phyloP scores from a whole-genome alignment of 2,113 vertebrate species.

The Lepus timidus region DNA sequence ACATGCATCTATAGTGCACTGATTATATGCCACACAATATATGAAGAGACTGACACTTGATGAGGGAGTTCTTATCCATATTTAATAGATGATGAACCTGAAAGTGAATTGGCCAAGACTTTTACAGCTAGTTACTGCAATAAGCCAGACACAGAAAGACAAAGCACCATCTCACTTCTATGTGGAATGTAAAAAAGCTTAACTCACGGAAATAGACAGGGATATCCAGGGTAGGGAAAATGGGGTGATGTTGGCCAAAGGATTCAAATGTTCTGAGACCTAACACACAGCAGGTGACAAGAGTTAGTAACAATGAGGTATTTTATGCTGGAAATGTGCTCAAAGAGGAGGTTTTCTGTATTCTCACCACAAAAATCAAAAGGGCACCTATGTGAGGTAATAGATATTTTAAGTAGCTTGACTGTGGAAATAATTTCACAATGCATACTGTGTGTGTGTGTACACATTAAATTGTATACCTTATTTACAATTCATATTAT shows the following conservation, averaged over 20 bases:
- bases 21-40: background rate
- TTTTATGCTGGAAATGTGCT: background rate
- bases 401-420: background rate
- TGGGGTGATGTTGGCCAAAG: background rate
- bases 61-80: background rate
- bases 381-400: background rate
- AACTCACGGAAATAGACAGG: background rate
- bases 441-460: too few species aligned
- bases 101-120: background rate
- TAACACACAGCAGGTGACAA: background rate
- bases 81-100: constrained; percentile 6
- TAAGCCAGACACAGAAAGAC: background rate
- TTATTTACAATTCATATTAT: background rate
- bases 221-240: rapidly evolving
- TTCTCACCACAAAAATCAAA: background rate
- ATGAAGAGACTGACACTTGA: constrained; percentile 15
- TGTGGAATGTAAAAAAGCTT: background rate
- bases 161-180: background rate
- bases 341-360: background rate
- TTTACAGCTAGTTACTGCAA: background rate
- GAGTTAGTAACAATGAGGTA: background rate
- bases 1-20: background rate
- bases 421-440: background rate
- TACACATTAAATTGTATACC: background rate
- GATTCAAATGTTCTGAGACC: background rate